Percentiles rank a stretch among this genome's conserved stretches.
These are phyloP conservation scores for honey bee (Apis mellifera) DNA, from an alignment of 1,140 invertebrate genomes.

Conservation along the genomic window Amel_HAv3.1 CM009941.2:7533001-7533500, in stretches of 20 bases:
- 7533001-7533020: not conserved
- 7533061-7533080: conserved; percentile 1
- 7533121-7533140: conserved; percentile 44
- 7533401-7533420: too few relatives aligned
- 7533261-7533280: not conserved
- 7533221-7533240: not conserved
- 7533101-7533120: conserved; percentile 20
- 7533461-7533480: too few relatives aligned
- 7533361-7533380: too few relatives aligned
- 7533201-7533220: conserved; percentile 25
- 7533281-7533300: too few relatives aligned
- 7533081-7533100: conserved; percentile 5
- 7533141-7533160: conserved; percentile 36
- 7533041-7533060: not conserved
- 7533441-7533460: too few relatives aligned
- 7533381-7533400: too few relatives aligned
- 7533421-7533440: too few relatives aligned
- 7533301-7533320: too few relatives aligned
- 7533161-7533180: conserved; percentile 21
- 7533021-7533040: conserved; percentile 12
- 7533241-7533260: conserved; percentile 29
- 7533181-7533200: conserved; percentile 25
- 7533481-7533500: too few relatives aligned
- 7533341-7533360: too few relatives aligned
- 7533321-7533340: not conserved